Evolutionary conservation across 2,797 vertebrate species (phyloP).

Genomic region (Oceanodroma leucorhoa): DNA sequence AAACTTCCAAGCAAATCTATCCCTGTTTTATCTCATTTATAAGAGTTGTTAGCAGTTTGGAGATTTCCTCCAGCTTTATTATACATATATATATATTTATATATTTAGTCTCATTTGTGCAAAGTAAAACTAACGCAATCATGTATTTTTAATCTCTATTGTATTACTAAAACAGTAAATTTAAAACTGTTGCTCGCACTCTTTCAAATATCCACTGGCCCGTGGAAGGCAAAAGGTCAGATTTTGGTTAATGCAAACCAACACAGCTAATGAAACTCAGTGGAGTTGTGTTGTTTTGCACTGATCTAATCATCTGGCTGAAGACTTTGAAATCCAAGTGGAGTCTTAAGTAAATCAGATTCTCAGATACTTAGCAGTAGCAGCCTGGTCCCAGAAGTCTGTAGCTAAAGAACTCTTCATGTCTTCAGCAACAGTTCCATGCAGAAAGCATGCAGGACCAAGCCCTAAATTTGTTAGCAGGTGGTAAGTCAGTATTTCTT

Average conservation of each 20-base stretch:
- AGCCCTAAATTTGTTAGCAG: neutral
- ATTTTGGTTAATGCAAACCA: neutral
- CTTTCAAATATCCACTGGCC: neutral
- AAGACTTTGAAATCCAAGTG: fast-evolving
- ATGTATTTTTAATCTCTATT: neutral
- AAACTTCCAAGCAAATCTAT: neutral
- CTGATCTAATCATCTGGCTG: neutral
- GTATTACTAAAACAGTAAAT: neutral
- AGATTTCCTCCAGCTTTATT: conserved; percentile 56
- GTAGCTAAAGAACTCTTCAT: neutral
- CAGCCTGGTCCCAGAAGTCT: neutral
- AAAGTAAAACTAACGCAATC: neutral
- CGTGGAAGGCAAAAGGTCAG: neutral
- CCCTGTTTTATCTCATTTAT: conserved; percentile 37
- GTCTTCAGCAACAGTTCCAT: neutral
- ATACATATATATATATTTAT: conserved; percentile 29
- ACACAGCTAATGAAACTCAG: neutral
- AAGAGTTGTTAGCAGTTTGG: conserved; percentile 24
- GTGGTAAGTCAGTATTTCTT: neutral
- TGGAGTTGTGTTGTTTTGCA: neutral
- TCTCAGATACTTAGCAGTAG: neutral
- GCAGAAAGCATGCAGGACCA: neutral
- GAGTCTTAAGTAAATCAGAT: neutral
- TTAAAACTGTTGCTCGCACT: neutral
- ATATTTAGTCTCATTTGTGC: conserved; percentile 36